Evolutionary conservation across 2,113 vertebrate genomes (phyloP).

Genomic region (Nannospalax galili): DNA sequence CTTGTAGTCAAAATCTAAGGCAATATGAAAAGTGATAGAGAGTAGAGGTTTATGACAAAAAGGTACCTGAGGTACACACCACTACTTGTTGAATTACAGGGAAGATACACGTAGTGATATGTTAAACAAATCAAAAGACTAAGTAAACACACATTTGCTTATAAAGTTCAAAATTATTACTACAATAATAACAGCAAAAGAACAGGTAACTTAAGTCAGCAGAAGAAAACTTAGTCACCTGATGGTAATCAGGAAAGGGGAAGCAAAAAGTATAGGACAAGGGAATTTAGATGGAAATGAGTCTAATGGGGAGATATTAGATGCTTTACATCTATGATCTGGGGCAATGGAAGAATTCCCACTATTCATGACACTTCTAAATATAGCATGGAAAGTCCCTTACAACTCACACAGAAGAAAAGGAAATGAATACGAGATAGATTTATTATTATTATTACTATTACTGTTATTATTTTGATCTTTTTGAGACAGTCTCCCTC

Average conservation of each 20-base stretch:
- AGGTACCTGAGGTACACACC: neutral
- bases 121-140: neutral
- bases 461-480: too few species aligned
- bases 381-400: neutral
- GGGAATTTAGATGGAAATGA: neutral
- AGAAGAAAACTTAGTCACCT: neutral
- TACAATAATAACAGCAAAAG: neutral
- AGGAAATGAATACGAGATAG: neutral
- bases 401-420: neutral
- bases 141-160: neutral
- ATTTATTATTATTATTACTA: neutral
- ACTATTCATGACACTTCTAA: neutral
- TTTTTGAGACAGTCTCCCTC: too few species aligned
- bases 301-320: neutral
- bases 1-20: neutral
- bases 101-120: neutral
- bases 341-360: neutral
- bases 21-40: neutral
- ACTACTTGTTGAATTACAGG: neutral
- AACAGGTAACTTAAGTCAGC: neutral
- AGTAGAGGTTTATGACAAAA: neutral
- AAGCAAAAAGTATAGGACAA: neutral
- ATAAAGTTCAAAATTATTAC: neutral
- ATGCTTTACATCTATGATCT: neutral
- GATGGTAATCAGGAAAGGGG: neutral